Base-by-base conservation (phyloP, 2,797 vertebrate species). In the Toxotes lorentzi region DNA sequence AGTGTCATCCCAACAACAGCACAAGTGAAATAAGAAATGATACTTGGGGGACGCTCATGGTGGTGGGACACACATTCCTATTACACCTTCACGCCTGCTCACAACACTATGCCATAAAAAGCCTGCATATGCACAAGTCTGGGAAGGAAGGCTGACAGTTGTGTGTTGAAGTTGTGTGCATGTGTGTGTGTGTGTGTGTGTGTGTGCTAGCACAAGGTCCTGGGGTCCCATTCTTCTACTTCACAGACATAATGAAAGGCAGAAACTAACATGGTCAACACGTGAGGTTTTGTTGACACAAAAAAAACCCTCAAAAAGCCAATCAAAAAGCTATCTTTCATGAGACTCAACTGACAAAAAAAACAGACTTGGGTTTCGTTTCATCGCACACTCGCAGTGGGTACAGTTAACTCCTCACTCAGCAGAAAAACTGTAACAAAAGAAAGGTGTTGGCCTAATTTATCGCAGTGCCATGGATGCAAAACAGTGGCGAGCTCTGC, bases 141-240 rank as follows among this genome's bases (percentile, higher is more conserved):
- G 47, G 24, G 62, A 51, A 59, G 24, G 62, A 51, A 59, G 23
- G 62, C 62, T 73, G 65, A 67, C 19, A 13, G 27, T 30, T 30
- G 27, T 30, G 27, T 30, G 27, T 30, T 70, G 63, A 78, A 38
- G 41, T 57, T 27, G 7, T 38, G 17, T 24, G 23, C 48, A 16
- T 43, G 14, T 60, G 47, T 40, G 4, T 47, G 14, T 40, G 53
- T 43, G 14, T 60, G 47, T 40, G 4, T 47, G 14, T 43, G 12
- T 60, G 47, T 40, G 4, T 47, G 14, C 34, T 48, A 16, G 34
- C 19, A 45, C 21, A 2, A 50, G 27, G 70, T 74, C 32, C 47
- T 10, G n/a, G 53, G 62, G 70, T 70, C 63, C 66, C 62, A 72
- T 75, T 82, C 72, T 69, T 77, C 51, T n/a, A 66, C 68, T 70